Percentiles rank a stretch among this genome's conserved stretches.
Conservation (phyloP, 1,140 invertebrate genomes). For the Diachasma alloeum region DNA sequence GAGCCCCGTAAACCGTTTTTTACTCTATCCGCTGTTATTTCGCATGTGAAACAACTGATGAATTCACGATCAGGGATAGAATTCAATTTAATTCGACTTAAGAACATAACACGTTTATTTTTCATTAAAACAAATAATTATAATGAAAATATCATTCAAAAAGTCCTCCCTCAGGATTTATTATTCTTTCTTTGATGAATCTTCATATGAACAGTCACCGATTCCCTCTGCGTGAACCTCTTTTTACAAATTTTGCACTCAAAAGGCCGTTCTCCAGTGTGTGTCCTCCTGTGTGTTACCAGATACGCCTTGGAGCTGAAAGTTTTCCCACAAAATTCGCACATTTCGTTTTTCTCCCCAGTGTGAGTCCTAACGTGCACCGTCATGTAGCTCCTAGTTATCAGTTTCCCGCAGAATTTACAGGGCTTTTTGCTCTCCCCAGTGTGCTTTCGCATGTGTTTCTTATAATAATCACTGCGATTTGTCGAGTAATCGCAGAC, state of each 20-base stretch:
- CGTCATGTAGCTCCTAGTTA: constrained; percentile 65
- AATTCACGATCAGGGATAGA: no score
- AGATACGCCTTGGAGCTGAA: constrained; percentile 76
- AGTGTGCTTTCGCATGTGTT: constrained; percentile 65
- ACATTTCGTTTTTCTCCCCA: constrained; percentile 70
- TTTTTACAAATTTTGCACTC: constrained; percentile 64
- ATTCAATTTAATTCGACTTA: no score
- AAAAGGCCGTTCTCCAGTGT: constrained; percentile 60
- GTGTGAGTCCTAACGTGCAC: constrained; percentile 79
- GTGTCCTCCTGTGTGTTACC: constrained; percentile 54
- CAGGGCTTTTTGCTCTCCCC: constrained; percentile 68
- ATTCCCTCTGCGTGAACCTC: constrained; percentile 68
- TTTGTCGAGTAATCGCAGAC: constrained; percentile 48
- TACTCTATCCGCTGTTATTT: no score
- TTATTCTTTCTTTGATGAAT: constrained; percentile 24
- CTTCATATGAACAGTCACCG: constrained; percentile 53
- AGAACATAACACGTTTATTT: no score
- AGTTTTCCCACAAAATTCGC: constrained; percentile 70
- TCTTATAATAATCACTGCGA: constrained; percentile 52
- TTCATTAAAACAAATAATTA: background rate
- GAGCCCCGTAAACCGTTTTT: no score
- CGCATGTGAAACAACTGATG: no score
- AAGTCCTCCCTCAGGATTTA: background rate
- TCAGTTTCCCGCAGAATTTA: constrained; percentile 66
- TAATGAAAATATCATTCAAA: background rate